These are phyloP conservation scores for Thymelicus lineola DNA, from an alignment of 2,888 invertebrate species.

Conservation along the genomic window DNA sequence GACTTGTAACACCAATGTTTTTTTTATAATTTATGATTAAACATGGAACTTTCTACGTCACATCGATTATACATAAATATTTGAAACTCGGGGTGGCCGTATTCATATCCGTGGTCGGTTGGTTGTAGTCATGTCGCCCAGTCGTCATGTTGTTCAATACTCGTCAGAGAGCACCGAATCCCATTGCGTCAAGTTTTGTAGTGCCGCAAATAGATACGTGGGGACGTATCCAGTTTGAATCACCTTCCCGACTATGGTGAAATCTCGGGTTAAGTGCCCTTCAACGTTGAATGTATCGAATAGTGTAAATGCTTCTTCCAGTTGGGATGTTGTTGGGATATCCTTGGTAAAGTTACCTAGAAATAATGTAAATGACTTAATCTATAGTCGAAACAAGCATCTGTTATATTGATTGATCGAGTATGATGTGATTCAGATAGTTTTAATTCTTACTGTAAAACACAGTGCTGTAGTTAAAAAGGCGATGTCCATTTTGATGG, in stretches of 20 bases:
- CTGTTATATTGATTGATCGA: not conserved
- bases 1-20: too few relatives aligned
- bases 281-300: conserved; percentile 9
- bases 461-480: too few relatives aligned
- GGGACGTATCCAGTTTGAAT: conserved; percentile 6
- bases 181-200: conserved; percentile 28
- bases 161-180: conserved; percentile 24
- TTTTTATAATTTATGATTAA: too few relatives aligned
- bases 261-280: conserved; percentile 11
- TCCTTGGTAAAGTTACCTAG: conserved; percentile 28
- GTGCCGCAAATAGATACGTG: conserved; percentile 6
- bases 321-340: conserved; percentile 16
- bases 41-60: not conserved
- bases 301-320: conserved; percentile 23
- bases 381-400: not conserved
- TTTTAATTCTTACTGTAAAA: too few relatives aligned
- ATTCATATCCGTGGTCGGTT: not conserved
- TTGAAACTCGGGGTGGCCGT: not conserved
- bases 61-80: not conserved
- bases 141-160: not conserved
- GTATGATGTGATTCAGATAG: too few relatives aligned
- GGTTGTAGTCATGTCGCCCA: not conserved
- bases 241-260: conserved; percentile 26
- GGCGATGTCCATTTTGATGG: too few relatives aligned
- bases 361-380: not conserved